Conservation (phyloP, 2,113 vertebrate species). For the Sylvia atricapilla region DNA sequence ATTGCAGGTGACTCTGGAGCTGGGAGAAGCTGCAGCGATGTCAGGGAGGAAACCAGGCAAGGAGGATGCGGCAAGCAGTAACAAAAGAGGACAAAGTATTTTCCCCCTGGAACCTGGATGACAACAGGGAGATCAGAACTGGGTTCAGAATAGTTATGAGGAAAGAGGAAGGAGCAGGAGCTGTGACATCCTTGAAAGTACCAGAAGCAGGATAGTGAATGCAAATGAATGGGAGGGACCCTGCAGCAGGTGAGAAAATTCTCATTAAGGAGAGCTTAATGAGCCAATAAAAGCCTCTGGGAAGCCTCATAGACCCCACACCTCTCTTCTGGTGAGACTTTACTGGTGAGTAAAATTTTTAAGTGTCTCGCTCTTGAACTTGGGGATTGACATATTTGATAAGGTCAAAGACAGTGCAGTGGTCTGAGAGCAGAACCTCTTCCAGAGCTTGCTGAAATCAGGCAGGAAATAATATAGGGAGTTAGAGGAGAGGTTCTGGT, state of each 20-base stretch:
- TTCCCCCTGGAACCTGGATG: neutral
- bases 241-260: neutral
- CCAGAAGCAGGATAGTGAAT: neutral
- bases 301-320: neutral
- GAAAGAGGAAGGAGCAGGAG: neutral
- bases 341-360: constrained; percentile 38
- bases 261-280: neutral
- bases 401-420: neutral
- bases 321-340: neutral
- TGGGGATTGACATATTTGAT: neutral
- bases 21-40: neutral
- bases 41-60: neutral
- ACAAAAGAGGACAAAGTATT: neutral
- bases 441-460: neutral
- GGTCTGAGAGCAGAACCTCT: neutral
- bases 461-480: neutral
- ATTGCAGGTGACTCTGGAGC: neutral
- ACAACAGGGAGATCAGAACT: neutral
- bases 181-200: neutral
- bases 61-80: fast-evolving
- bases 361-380: neutral
- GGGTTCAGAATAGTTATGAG: neutral
- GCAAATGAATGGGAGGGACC: neutral
- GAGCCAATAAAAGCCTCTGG: constrained; percentile 4
- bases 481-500: neutral